These are phyloP conservation scores for Pollenia griseotomentosa DNA, from an alignment of 2,888 invertebrate genomes.

Conservation along the genomic window DNA sequence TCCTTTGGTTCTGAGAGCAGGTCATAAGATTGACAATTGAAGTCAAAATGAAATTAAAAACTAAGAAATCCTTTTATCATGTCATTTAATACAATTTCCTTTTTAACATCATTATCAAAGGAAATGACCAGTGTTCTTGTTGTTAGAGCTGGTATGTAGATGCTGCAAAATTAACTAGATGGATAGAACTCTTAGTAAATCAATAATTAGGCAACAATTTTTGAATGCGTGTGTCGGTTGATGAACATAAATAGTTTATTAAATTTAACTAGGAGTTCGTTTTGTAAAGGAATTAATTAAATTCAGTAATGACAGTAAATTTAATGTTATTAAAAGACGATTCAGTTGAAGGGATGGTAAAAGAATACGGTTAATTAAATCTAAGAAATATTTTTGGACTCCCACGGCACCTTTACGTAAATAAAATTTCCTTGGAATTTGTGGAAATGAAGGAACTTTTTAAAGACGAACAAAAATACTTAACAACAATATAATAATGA, in stretches of 20 bases:
- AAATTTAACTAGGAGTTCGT: background rate
- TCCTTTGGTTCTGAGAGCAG: constrained; percentile 36
- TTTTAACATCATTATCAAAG: constrained; percentile 34
- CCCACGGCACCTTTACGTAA: too few relatives aligned
- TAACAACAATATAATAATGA: too few relatives aligned
- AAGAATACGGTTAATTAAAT: too few relatives aligned
- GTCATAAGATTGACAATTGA: constrained; percentile 60
- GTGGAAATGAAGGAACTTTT: too few relatives aligned
- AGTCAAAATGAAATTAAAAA: constrained; percentile 54
- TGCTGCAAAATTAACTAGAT: constrained; percentile 3
- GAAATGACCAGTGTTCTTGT: background rate
- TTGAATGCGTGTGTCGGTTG: background rate
- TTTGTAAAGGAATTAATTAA: constrained; percentile 5
- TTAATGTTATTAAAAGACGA: background rate
- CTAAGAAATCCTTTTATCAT: constrained; percentile 65
- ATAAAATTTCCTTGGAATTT: too few relatives aligned
- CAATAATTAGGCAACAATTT: constrained; percentile 14
- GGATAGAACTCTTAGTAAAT: constrained; percentile 19
- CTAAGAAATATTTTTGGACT: too few relatives aligned
- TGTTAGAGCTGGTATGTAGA: background rate
- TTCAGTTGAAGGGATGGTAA: too few relatives aligned
- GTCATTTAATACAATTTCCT: constrained; percentile 58
- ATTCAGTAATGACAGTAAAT: background rate
- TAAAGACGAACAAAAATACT: too few relatives aligned
- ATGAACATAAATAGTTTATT: background rate